Base-by-base conservation (phyloP, 2,797 vertebrate genomes). In the Cyclura pinguis region DNA sequence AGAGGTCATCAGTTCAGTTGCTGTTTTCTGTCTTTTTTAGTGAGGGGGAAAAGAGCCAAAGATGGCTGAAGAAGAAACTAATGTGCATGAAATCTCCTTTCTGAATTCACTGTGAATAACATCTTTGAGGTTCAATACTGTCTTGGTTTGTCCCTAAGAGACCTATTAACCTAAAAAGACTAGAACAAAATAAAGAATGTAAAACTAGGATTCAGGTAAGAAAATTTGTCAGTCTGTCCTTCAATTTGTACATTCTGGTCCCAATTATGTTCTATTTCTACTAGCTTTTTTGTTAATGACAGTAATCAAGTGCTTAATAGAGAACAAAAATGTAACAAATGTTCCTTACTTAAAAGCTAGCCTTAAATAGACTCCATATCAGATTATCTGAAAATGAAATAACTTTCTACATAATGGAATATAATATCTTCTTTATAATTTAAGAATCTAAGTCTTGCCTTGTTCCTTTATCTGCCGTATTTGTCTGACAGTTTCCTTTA, bases 381-480 rank as follows among this genome's bases (percentile, higher is more conserved):
- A 52, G 27, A 76, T n/a, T n/a, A 18, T 27, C 18, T 22, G 16
- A 72, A 42, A 52, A 77, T 76, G 2, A 38, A 50, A 20, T 32
- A 84, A 52, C 18, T 47, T 73, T 80, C 24, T 29, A 85, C 7
- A 64, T 72, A 85, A 89, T 32, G n/a, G 24, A 52, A 82, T 57
- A 86, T 69, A 84, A 42, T 52, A 9, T 59, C 22, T 67, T 78
- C 69, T 57, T 85, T 91, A 91, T 85, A 24, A 83, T 72, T 91
- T 80, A 88, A 87, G 64, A 88, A 89, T 24, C 24, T 85, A 93
- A 88, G 10, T 77, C 94, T 96, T 98, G 99, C 99, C 99, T 99
- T 99, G 99, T 94, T 99, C 99, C 97, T 99, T 99, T 97, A 99
- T 99, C 97, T 99, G 99, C 87, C 99, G 98, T 96, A 99, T 99